These are phyloP conservation scores for Metellina segmentata DNA, from an alignment of 2,888 invertebrate species.

Conservation along the genomic window DNA sequence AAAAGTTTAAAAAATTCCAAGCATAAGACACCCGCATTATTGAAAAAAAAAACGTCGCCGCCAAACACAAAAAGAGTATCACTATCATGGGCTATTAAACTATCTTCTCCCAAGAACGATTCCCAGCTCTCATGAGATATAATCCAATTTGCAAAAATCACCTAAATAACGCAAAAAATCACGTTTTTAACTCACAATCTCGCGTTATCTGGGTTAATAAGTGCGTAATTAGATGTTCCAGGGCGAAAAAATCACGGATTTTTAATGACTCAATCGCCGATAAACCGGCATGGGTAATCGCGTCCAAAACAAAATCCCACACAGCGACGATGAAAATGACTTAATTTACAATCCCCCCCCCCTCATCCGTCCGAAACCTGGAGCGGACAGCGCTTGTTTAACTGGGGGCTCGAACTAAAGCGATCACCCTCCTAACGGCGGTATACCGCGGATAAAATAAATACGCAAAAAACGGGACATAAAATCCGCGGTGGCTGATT, in stretches of 20 bases:
- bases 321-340: slow-evolving; percentile 10
- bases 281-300: not conserved
- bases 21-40: no score
- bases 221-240: not conserved
- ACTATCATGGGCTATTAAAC: not conserved
- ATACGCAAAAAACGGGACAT: slow-evolving; percentile 17
- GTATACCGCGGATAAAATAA: slow-evolving; percentile 7
- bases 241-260: not conserved
- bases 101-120: not conserved
- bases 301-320: not conserved
- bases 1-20: no score
- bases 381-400: slow-evolving; percentile 14
- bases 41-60: no score
- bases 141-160: not conserved
- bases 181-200: not conserved
- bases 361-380: not conserved
- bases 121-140: not conserved
- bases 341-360: slow-evolving; percentile 13
- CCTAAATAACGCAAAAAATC: not conserved
- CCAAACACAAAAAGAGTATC: not conserved
- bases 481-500: slow-evolving; percentile 51
- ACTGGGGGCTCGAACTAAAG: not conserved
- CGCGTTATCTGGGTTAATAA: not conserved
- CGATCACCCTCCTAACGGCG: slow-evolving; percentile 19
- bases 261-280: not conserved